Evolutionary conservation across 2,113 vertebrate genomes (phyloP).

Genomic region (Coptodon bakossiorum): DNA sequence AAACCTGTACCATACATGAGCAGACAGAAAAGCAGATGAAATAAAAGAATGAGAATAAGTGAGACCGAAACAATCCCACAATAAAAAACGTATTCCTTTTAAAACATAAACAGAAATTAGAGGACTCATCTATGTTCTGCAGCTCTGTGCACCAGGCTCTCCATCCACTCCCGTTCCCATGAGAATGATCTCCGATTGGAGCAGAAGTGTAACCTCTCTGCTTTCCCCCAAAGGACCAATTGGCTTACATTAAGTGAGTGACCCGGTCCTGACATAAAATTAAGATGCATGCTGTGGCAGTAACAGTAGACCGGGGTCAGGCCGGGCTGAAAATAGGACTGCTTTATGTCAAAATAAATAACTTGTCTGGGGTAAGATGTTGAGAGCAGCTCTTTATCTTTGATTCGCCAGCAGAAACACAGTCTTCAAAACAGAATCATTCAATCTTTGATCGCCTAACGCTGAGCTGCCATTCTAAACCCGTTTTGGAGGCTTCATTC

Average conservation of each 20-base stretch:
- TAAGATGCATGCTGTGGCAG: background rate
- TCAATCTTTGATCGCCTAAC: background rate
- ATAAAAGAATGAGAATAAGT: background rate
- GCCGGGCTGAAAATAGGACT: slow-evolving; percentile 22
- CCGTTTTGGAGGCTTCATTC: background rate
- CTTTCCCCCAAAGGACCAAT: slow-evolving; percentile 20
- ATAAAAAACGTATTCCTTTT: accelerated
- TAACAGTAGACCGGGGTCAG: slow-evolving; percentile 24
- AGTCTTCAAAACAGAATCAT: background rate
- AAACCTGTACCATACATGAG: accelerated
- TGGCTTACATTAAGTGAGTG: slow-evolving; percentile 2
- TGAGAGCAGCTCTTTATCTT: background rate
- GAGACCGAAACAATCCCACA: background rate
- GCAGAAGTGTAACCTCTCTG: slow-evolving; percentile 51
- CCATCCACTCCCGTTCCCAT: slow-evolving; percentile 50
- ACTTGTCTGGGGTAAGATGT: background rate
- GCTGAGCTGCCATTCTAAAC: background rate
- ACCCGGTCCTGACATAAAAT: background rate
- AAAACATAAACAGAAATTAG: background rate
- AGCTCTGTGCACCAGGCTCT: background rate
- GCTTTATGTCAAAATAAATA: slow-evolving; percentile 41
- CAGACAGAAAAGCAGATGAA: background rate
- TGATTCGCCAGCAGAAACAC: background rate
- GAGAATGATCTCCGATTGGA: slow-evolving; percentile 50
- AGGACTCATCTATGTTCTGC: background rate